Base-by-base conservation (phyloP, 2,797 vertebrate genomes). In the Lutjanus campechanus region DNA sequence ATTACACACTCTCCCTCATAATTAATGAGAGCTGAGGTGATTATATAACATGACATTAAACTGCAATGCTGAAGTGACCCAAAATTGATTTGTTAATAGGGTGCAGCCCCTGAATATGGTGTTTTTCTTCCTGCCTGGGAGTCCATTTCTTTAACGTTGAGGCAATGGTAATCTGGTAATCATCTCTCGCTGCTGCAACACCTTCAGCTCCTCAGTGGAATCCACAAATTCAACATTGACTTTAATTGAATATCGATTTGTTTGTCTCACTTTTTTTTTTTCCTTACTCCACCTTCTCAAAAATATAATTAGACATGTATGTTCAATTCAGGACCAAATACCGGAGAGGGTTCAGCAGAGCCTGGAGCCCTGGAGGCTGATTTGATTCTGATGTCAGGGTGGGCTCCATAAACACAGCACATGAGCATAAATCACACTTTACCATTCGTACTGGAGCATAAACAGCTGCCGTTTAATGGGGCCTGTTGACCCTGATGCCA, bases 161-260 rank as follows among this genome's bases (percentile, higher is more conserved):
- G 77, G 46, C 66, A 46, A 53, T 56, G 70, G 63, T 88, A 88
- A 92, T 89, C 86, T 89, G 76, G 73, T 88, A 80, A 93, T 93
- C 75, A 89, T 88, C 71, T 41, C 65, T 73, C 70, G 86, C 69
- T 76, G 62, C 75, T 73, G 67, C 73, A 66, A 49, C 71, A 79
- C 44, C 54, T 73, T 67, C 2, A 22, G 56, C 73, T 73, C 46
- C 66, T 78, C 43, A 4, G 49, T 73, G 61, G 76, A 85, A 76
- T 89, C 79, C 59, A 84, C 74, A 78, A 61, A 85, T 87, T 81
- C 64, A 79, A 66, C 71, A 40, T 79, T 64, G 73, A 76, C 69
- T 83, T 89, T 93, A 94, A 95, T 93, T 94, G 90, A 94, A 89
- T 92, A 94, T 95, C 1, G 89, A 94, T 94, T 94, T 93, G 85